phyloP scores from a whole-genome alignment of 2,113 vertebrate genomes.

The Myotis yumanensis region DNA sequence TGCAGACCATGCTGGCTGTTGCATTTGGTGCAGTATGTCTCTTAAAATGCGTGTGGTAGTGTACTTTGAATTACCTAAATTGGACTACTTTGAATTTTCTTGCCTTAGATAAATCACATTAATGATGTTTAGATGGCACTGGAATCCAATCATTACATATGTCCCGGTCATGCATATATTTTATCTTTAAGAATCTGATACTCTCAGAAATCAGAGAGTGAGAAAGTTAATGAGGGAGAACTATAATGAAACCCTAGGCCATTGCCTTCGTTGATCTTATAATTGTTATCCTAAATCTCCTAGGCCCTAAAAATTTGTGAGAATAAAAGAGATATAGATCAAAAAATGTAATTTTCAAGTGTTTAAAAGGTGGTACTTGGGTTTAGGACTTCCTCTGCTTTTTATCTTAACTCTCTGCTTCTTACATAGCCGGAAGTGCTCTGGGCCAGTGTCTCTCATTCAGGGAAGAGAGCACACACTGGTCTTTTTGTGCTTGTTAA shows the following conservation, averaged over 20 bases:
- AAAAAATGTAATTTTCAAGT: not conserved
- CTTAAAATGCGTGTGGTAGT: not conserved
- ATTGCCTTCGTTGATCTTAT: not conserved
- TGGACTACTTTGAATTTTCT: not conserved
- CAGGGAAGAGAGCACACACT: not conserved
- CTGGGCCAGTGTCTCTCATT: not conserved
- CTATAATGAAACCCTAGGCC: not conserved
- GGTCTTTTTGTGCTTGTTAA: too few species aligned
- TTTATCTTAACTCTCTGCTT: not conserved
- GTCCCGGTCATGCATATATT: not conserved
- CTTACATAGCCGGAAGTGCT: not conserved
- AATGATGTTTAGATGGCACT: not conserved
- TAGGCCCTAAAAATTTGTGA: not conserved
- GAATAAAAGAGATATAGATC: not conserved
- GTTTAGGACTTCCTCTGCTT: slow-evolving; percentile 3
- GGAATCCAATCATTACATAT: not conserved
- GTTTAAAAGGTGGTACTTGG: not conserved
- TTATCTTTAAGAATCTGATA: not conserved
- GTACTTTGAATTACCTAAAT: not conserved
- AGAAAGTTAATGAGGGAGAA: not conserved
- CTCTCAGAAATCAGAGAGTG: not conserved
- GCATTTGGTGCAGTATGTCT: slow-evolving; percentile 98
- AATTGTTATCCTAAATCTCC: not conserved
- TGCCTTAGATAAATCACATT: not conserved
- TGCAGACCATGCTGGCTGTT: slow-evolving; percentile 98